These are phyloP conservation scores for Dreissena polymorpha DNA, from an alignment of 1,140 invertebrate species.

Conservation along the genomic window DNA sequence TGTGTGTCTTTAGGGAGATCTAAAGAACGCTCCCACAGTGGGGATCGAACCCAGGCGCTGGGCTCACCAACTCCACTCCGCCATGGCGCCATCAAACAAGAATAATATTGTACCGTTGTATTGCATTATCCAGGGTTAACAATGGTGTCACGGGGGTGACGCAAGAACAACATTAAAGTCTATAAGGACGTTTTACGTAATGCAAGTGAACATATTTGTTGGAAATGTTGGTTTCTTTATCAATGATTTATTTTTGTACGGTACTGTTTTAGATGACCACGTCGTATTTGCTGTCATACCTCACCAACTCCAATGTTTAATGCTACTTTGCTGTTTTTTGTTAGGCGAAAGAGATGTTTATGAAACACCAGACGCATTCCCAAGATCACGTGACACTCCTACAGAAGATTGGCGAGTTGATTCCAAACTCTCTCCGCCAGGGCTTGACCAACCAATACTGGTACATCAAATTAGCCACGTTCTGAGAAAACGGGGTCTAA, in stretches of 20 bases:
- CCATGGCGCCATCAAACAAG: no score
- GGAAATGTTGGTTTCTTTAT: background rate
- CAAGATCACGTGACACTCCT: background rate
- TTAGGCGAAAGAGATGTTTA: slow-evolving; percentile 2
- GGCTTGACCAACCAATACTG: slow-evolving; percentile 23
- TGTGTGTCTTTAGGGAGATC: no score
- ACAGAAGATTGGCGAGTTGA: slow-evolving; percentile 18
- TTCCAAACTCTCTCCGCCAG: slow-evolving; percentile 15
- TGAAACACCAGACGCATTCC: slow-evolving; percentile 4
- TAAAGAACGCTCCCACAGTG: no score
- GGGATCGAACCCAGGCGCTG: no score
- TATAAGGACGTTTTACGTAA: no score
- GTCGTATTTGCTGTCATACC: slow-evolving; percentile 53
- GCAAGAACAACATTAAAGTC: no score
- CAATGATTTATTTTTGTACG: background rate
- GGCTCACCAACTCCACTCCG: no score
- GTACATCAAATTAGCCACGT: background rate
- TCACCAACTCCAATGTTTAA: background rate
- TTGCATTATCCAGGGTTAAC: no score
- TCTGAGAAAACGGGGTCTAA: no score
- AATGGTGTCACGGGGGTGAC: no score
- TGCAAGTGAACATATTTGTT: background rate
- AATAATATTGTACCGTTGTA: no score
- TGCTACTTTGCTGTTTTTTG: background rate
- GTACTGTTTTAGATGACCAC: background rate